Percentiles rank a stretch among this genome's conserved stretches.
phyloP scores from a whole-genome alignment of 2,797 vertebrate species.

The Bradypodion ventrale region DNA sequence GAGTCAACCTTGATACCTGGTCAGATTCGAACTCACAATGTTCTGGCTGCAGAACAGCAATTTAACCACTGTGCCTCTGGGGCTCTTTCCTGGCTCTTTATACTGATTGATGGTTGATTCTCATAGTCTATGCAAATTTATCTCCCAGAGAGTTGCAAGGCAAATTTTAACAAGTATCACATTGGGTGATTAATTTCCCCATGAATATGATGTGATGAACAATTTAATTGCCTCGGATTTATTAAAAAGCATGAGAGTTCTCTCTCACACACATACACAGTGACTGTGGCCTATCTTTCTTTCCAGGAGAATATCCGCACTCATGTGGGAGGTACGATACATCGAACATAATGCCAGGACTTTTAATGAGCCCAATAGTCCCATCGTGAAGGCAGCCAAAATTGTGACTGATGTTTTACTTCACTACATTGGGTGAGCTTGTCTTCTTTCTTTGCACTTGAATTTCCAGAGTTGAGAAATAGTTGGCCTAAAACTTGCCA shows the following conservation, averaged over 20 bases:
- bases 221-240: background rate
- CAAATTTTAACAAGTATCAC: background rate
- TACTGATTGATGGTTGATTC: background rate
- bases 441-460: background rate
- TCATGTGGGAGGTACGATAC: conserved; percentile 99
- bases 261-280: too few relatives aligned
- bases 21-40: too few relatives aligned
- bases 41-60: too few relatives aligned
- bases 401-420: conserved; percentile 92
- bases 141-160: background rate
- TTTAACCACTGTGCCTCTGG: too few relatives aligned
- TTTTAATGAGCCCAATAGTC: conserved; percentile 97
- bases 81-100: too few relatives aligned
- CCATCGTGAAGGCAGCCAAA: conserved; percentile 95
- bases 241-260: background rate
- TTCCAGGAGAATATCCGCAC: conserved; percentile 91
- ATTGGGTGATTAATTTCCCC: background rate
- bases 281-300: background rate
- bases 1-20: too few relatives aligned
- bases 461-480: conserved; percentile 11
- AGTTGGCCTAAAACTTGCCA: background rate
- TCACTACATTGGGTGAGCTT: conserved; percentile 92
- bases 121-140: background rate
- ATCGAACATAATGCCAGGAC: conserved; percentile 98
- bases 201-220: background rate